phyloP scores from a whole-genome alignment of 2,113 vertebrate species.

The Tringa solitaria region DNA sequence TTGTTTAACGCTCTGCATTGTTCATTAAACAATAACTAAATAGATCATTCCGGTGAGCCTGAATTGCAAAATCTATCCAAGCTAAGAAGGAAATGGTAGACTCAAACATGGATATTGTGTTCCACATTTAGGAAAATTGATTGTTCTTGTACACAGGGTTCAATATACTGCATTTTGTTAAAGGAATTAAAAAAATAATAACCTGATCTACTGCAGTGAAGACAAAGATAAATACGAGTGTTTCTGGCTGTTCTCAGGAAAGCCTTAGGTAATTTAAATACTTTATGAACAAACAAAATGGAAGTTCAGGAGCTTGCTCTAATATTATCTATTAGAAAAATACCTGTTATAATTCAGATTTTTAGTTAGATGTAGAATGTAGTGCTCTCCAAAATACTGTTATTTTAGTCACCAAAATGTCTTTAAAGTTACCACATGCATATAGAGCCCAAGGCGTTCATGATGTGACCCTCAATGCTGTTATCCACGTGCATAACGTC shows the following conservation, averaged over 20 bases:
- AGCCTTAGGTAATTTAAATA: not conserved
- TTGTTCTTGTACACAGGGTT: not conserved
- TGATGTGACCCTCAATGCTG: not conserved
- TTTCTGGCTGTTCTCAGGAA: not conserved
- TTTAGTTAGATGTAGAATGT: not conserved
- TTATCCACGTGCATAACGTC: not conserved
- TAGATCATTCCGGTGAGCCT: not conserved
- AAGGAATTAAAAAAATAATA: not conserved
- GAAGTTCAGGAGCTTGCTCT: not conserved
- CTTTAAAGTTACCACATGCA: not conserved
- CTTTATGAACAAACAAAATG: not conserved
- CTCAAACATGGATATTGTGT: not conserved
- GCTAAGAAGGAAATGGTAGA: not conserved
- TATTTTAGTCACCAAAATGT: not conserved
- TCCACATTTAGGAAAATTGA: not conserved
- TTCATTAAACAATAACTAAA: conserved; percentile 54
- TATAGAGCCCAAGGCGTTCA: not conserved
- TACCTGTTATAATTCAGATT: not conserved
- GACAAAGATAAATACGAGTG: not conserved
- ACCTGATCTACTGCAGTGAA: not conserved
- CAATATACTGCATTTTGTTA: not conserved
- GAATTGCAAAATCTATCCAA: conserved; percentile 23
- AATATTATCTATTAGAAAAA: not conserved
- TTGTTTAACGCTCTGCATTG: not conserved
- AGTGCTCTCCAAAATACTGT: not conserved